phyloP scores from a whole-genome alignment of 2,888 invertebrate species.

The Brachylomia viminalis region DNA sequence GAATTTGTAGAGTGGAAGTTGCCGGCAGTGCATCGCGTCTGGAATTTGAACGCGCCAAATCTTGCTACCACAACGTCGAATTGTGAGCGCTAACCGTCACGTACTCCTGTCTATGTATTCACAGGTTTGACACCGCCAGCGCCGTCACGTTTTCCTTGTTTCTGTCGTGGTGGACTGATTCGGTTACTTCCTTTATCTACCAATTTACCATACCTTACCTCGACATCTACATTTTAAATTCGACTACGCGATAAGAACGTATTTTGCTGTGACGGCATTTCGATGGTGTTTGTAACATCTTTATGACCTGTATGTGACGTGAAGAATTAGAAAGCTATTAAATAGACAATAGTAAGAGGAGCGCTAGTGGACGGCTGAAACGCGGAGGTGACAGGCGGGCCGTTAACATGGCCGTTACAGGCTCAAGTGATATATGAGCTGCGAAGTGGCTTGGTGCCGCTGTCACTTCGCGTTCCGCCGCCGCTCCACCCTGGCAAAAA shows the following conservation, averaged over 20 bases:
- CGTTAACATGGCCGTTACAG: conserved; percentile 88
- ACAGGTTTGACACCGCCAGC: conserved; percentile 66
- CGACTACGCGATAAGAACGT: conserved; percentile 25
- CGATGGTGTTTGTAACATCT: conserved; percentile 37
- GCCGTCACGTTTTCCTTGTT: conserved; percentile 65
- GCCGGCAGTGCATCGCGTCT: conserved; percentile 79
- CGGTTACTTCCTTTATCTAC: conserved; percentile 49
- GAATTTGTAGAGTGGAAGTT: conserved; percentile 85
- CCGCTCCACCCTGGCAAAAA: conserved; percentile 85
- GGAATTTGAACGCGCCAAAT: conserved; percentile 82
- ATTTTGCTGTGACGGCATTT: conserved; percentile 39
- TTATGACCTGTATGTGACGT: conserved; percentile 62
- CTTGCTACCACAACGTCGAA: conserved; percentile 69
- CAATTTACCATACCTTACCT: conserved; percentile 45
- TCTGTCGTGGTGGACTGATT: conserved; percentile 51
- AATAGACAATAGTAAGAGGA: conserved; percentile 74
- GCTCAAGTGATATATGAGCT: conserved; percentile 89
- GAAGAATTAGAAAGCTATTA: conserved; percentile 76
- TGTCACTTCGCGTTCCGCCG: conserved; percentile 87
- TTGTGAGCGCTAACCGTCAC: conserved; percentile 62
- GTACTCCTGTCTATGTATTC: conserved; percentile 64
- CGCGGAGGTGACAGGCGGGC: conserved; percentile 86
- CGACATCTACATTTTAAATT: conserved; percentile 41
- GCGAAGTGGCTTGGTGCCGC: conserved; percentile 88
- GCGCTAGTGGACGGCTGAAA: conserved; percentile 80